A percentile compares a stretch with the other conserved stretches of the same genome.
Conservation (phyloP, 2,888 invertebrate genomes). For the Drosophila merina region DNA sequence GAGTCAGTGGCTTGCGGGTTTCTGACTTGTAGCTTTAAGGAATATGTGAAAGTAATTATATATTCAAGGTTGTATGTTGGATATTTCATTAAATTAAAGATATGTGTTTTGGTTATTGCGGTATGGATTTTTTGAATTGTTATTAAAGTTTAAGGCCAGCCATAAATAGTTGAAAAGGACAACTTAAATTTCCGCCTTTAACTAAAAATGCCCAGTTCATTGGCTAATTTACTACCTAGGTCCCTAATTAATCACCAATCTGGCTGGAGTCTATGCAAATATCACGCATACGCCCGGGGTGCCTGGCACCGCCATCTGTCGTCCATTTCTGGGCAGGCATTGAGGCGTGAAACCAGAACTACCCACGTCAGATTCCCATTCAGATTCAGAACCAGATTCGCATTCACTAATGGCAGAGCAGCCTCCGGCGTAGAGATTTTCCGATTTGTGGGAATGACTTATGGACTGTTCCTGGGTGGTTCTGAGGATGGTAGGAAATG, state of each 20-base stretch:
- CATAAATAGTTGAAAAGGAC: too few relatives aligned
- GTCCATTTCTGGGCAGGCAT: slow-evolving; percentile 35
- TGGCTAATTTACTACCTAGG: slow-evolving; percentile 29
- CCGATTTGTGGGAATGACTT: slow-evolving; percentile 62
- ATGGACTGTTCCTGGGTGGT: slow-evolving; percentile 49
- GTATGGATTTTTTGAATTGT: too few relatives aligned
- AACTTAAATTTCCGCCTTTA: neutral
- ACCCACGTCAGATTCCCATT: slow-evolving; percentile 43
- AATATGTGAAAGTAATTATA: neutral
- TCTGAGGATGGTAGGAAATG: slow-evolving; percentile 1
- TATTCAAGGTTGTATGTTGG: neutral
- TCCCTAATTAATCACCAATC: slow-evolving; percentile 47
- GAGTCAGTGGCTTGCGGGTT: slow-evolving; percentile 11
- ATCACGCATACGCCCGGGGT: slow-evolving; percentile 37
- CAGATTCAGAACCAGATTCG: slow-evolving; percentile 7
- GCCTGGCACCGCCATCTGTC: slow-evolving; percentile 38
- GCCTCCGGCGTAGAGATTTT: slow-evolving; percentile 39
- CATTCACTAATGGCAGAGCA: slow-evolving; percentile 27
- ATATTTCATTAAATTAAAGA: neutral
- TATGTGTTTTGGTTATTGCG: neutral
- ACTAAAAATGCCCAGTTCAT: neutral
- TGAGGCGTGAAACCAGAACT: slow-evolving; percentile 44
- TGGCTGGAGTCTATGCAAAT: slow-evolving; percentile 44
- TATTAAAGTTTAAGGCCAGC: too few relatives aligned
- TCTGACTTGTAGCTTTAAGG: slow-evolving; percentile 17